These are phyloP conservation scores for Trachurus trachurus DNA, from an alignment of 2,797 vertebrate genomes.

Conservation along the genomic window DNA sequence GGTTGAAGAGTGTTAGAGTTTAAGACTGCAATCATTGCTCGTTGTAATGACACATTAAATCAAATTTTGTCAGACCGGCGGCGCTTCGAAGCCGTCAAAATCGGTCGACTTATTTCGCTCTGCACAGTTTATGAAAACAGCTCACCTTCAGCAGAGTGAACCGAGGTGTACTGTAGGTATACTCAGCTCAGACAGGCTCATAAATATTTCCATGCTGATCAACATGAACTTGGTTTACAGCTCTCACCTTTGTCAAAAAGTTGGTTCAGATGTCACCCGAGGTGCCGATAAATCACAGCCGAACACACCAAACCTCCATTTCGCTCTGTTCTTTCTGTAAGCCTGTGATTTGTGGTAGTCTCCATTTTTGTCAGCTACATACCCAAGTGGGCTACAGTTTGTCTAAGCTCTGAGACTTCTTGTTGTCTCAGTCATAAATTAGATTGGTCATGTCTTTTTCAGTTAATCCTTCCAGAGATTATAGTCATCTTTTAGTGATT, in stretches of 20 bases:
- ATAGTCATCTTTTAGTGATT: constrained; percentile 17
- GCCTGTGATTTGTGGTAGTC: constrained; percentile 55
- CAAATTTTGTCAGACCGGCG: not conserved
- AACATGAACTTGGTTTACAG: constrained; percentile 46
- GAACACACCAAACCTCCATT: constrained; percentile 35
- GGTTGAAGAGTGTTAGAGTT: constrained; percentile 34
- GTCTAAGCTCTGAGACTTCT: constrained; percentile 42
- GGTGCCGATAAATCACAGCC: constrained; percentile 54
- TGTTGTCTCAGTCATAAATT: constrained; percentile 54
- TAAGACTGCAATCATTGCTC: constrained; percentile 26
- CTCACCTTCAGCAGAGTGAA: constrained; percentile 49
- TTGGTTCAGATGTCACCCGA: constrained; percentile 54
- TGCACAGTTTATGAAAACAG: constrained; percentile 31
- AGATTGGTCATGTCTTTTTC: constrained; percentile 26
- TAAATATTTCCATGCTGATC: constrained; percentile 46
- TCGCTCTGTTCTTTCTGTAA: constrained; percentile 44
- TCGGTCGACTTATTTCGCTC: constrained; percentile 9
- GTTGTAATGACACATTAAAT: constrained; percentile 37
- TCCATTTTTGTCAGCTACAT: constrained; percentile 48
- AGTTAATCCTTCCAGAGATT: constrained; percentile 40
- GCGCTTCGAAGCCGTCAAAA: not conserved
- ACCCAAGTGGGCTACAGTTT: constrained; percentile 44
- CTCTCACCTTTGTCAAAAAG: constrained; percentile 59
- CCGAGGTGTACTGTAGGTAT: constrained; percentile 6
- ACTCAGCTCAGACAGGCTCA: constrained; percentile 39